Percentiles rank a stretch among this genome's conserved stretches.
Conservation (phyloP, 2,888 invertebrate genomes). For the Brachypalpus laphriformis region DNA sequence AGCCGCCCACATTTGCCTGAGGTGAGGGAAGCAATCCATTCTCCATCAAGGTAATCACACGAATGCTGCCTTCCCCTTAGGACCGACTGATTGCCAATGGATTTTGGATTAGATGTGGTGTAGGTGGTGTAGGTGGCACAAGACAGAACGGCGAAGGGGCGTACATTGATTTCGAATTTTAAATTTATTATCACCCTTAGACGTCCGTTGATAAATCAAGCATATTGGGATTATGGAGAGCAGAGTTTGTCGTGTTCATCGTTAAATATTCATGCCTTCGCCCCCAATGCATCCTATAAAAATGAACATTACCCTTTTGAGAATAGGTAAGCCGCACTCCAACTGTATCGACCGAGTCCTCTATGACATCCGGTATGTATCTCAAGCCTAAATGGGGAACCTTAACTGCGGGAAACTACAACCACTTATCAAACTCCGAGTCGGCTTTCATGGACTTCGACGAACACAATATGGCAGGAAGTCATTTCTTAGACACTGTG, state of each 20-base stretch:
- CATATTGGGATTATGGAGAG: constrained; percentile 57
- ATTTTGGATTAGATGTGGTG: constrained; percentile 42
- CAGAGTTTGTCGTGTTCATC: constrained; percentile 40
- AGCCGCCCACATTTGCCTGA: constrained; percentile 47
- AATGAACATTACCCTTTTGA: constrained; percentile 2
- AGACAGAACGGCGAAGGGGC: constrained; percentile 32
- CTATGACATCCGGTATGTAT: constrained; percentile 2
- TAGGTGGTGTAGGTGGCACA: constrained; percentile 9
- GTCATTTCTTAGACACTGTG: background rate
- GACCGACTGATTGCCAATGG: constrained; percentile 49
- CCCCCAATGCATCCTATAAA: background rate
- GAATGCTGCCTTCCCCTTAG: constrained; percentile 48
- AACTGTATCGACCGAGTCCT: background rate
- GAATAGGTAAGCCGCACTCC: background rate
- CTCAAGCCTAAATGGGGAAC: background rate
- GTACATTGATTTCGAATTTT: constrained; percentile 55
- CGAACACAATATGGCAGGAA: constrained; percentile 38
- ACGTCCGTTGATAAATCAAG: constrained; percentile 62
- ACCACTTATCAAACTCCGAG: constrained; percentile 1
- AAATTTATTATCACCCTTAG: constrained; percentile 67
- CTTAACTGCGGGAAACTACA: constrained; percentile 11
- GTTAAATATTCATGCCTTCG: constrained; percentile 63
- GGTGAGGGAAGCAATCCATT: constrained; percentile 64
- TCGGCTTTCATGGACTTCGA: background rate
- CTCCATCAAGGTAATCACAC: constrained; percentile 71